phyloP scores from a whole-genome alignment of 2,113 vertebrate species.

The Martes martes region DNA sequence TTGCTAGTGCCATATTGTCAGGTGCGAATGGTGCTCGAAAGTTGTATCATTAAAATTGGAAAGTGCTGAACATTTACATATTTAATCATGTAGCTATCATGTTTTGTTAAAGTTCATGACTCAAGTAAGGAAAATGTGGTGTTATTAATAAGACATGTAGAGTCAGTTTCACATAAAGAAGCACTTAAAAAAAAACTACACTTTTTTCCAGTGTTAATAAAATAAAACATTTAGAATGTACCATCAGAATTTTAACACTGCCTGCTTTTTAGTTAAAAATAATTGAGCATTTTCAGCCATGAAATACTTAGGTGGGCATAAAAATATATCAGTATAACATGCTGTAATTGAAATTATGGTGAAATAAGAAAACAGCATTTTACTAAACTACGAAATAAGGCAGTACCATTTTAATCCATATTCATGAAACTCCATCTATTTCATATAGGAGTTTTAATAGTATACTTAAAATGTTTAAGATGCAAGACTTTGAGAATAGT shows the following conservation, averaged over 20 bases:
- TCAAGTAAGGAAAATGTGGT: slow-evolving; percentile 54
- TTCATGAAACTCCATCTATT: slow-evolving; percentile 23
- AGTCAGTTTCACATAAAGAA: slow-evolving; percentile 32
- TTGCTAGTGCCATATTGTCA: slow-evolving; percentile 70
- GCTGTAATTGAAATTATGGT: not conserved
- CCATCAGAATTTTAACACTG: slow-evolving; percentile 13
- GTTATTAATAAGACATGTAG: slow-evolving; percentile 18
- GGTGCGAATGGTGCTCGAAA: slow-evolving; percentile 72
- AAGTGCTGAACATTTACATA: slow-evolving; percentile 60
- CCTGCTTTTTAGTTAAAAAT: slow-evolving; percentile 55
- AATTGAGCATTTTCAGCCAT: slow-evolving; percentile 16
- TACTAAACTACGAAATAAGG: slow-evolving; percentile 3
- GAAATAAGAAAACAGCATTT: slow-evolving; percentile 45
- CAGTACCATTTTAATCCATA: slow-evolving; percentile 24
- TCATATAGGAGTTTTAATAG: slow-evolving; percentile 23
- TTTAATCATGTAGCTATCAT: slow-evolving; percentile 53
- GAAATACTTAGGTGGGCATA: not conserved
- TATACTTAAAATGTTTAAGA: slow-evolving; percentile 24
- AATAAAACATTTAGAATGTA: not conserved
- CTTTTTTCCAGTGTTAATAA: slow-evolving; percentile 39
- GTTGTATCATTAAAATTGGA: slow-evolving; percentile 64
- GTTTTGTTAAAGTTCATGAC: slow-evolving; percentile 60
- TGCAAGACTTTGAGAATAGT: not conserved
- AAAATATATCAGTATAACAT: not conserved
- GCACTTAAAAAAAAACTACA: slow-evolving; percentile 43